Evolutionary conservation across 1,140 invertebrate genomes (phyloP).

Genomic region (Eulimnadia texana): DNA sequence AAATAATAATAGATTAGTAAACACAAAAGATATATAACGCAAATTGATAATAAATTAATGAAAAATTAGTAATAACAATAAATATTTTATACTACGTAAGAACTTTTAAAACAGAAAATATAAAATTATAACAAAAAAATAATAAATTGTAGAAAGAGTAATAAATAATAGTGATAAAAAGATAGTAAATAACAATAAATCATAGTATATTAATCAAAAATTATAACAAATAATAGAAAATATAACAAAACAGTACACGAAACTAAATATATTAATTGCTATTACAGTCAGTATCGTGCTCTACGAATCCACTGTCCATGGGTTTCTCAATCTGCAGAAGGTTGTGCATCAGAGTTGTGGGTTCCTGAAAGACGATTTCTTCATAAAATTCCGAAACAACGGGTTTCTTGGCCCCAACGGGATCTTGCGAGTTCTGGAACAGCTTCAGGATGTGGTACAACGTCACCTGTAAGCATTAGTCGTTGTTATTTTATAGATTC

Average conservation of each 20-base stretch:
- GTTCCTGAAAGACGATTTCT: slow-evolving; percentile 93
- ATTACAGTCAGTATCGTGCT: slow-evolving; percentile 83
- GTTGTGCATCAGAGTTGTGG: slow-evolving; percentile 83
- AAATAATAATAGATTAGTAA: slow-evolving; percentile 21
- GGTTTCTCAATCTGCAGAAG: slow-evolving; percentile 41
- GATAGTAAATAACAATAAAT: too few relatives aligned
- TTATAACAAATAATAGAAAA: slow-evolving; percentile 1
- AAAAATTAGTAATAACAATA: too few relatives aligned
- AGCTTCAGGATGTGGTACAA: slow-evolving; percentile 91
- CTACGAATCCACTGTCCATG: slow-evolving; percentile 59
- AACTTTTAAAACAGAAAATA: too few relatives aligned
- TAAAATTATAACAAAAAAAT: slow-evolving; percentile 29
- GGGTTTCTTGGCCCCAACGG: slow-evolving; percentile 51
- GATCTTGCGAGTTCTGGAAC: slow-evolving; percentile 54
- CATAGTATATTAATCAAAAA: too few relatives aligned
- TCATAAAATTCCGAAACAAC: slow-evolving; percentile 90
- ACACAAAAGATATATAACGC: too few relatives aligned
- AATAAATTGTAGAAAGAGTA: slow-evolving; percentile 20
- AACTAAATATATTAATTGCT: background rate
- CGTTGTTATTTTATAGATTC: background rate
- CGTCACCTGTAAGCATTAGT: slow-evolving; percentile 55
- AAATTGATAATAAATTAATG: too few relatives aligned
- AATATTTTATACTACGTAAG: too few relatives aligned
- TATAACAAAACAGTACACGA: background rate
- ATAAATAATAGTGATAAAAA: too few relatives aligned